phyloP scores from a whole-genome alignment of 1,140 invertebrate species.

The Drosophila sp. region DNA sequence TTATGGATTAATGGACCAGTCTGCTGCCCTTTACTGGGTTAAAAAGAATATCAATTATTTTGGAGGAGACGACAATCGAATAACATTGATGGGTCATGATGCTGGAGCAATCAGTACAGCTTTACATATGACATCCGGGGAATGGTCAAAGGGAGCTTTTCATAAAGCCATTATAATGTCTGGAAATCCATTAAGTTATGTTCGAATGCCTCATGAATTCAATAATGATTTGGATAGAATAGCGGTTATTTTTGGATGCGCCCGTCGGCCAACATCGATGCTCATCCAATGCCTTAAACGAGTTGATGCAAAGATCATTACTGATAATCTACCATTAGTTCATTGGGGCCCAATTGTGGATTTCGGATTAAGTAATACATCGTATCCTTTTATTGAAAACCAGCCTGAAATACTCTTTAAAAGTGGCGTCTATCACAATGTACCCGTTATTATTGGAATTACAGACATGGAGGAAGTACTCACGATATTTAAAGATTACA shows the following conservation, averaged over 20 bases:
- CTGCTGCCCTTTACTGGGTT: constrained; percentile 94
- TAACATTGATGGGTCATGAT: constrained; percentile 95
- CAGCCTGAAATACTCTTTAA: constrained; percentile 87
- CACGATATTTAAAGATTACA: constrained; percentile 86
- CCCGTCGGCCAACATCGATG: constrained; percentile 87
- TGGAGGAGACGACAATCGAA: constrained; percentile 92
- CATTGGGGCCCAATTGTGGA: constrained; percentile 92
- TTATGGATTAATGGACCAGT: constrained; percentile 95
- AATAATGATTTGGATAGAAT: constrained; percentile 87
- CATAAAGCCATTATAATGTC: constrained; percentile 90
- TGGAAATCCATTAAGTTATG: constrained; percentile 88
- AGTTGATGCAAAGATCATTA: constrained; percentile 86
- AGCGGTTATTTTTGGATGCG: constrained; percentile 88
- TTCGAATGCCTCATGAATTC: constrained; percentile 86
- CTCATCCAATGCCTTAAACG: constrained; percentile 89
- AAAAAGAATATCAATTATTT: constrained; percentile 94
- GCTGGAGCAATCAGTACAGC: constrained; percentile 91
- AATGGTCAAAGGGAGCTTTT: constrained; percentile 87
- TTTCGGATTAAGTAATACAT: constrained; percentile 88
- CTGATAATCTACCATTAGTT: constrained; percentile 87
- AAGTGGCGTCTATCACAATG: constrained; percentile 86
- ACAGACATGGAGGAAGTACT: constrained; percentile 92
- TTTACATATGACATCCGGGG: constrained; percentile 88
- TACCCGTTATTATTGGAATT: constrained; percentile 90
- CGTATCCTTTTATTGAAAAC: constrained; percentile 88